Conservation (phyloP, 2,113 vertebrate species). For the Mus musculus region GRCm39 chr6:143864501-143865000, state of each 20-base stretch:
- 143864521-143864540: slow-evolving; percentile 97
- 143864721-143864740: background rate
- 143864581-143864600: slow-evolving; percentile 82
- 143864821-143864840: too few relatives aligned
- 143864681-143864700: slow-evolving; percentile 49
- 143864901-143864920: background rate
- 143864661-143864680: slow-evolving; percentile 74
- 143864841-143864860: too few relatives aligned
- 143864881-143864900: background rate
- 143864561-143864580: slow-evolving; percentile 93
- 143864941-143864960: background rate
- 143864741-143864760: slow-evolving; percentile 62
- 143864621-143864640: slow-evolving; percentile 70
- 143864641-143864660: slow-evolving; percentile 79
- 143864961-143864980: slow-evolving; percentile 8
- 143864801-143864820: too few relatives aligned
- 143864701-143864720: background rate
- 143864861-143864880: too few relatives aligned
- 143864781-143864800: slow-evolving; percentile 4
- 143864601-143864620: slow-evolving; percentile 76
- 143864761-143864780: slow-evolving; percentile 51
- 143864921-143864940: too few relatives aligned
- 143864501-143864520: slow-evolving; percentile 91
- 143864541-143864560: slow-evolving; percentile 92
- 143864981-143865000: background rate